A percentile compares a stretch with the other conserved stretches of the same genome.
phyloP scores from a whole-genome alignment of 2,797 vertebrate species.

The Xenopus petersii region DNA sequence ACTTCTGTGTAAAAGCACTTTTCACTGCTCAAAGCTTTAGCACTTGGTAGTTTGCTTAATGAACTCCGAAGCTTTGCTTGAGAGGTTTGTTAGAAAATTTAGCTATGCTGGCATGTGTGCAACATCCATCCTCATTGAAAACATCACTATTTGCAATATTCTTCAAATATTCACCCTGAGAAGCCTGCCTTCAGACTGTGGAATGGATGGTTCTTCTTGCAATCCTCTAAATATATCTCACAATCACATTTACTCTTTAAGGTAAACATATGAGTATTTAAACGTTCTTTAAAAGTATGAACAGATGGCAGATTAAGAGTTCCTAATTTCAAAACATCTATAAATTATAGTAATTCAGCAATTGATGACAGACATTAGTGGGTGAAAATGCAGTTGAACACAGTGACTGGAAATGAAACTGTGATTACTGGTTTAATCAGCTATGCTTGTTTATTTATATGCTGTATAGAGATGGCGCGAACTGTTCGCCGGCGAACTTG shows the following conservation, averaged over 20 bases:
- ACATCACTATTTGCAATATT: conserved; percentile 37
- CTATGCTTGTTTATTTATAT: conserved; percentile 13
- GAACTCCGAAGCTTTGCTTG: conserved; percentile 42
- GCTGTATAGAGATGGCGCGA: too few species aligned
- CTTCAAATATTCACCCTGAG: conserved; percentile 30
- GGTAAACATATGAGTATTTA: conserved; percentile 13
- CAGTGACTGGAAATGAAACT: conserved; percentile 2
- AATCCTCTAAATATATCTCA: not conserved
- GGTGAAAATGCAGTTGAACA: conserved; percentile 1
- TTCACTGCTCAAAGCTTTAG: conserved; percentile 29
- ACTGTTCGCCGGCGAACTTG: too few species aligned
- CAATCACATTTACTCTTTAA: not conserved
- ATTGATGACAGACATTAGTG: conserved; percentile 24
- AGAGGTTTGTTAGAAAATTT: conserved; percentile 39
- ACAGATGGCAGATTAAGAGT: conserved; percentile 27
- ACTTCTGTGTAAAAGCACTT: conserved; percentile 28
- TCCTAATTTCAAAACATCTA: conserved; percentile 20
- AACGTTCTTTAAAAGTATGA: conserved; percentile 1
- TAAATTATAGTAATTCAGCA: conserved; percentile 20
- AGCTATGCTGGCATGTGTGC: conserved; percentile 35
- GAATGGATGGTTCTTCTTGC: not conserved
- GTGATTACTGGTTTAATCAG: conserved; percentile 19
- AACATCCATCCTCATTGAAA: conserved; percentile 45
- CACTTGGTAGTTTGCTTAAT: conserved; percentile 39
- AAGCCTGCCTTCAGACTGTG: conserved; percentile 18